Evolutionary conservation across 2,113 vertebrate genomes (phyloP).

Genomic region (Anarhynchus alexandrinus): DNA sequence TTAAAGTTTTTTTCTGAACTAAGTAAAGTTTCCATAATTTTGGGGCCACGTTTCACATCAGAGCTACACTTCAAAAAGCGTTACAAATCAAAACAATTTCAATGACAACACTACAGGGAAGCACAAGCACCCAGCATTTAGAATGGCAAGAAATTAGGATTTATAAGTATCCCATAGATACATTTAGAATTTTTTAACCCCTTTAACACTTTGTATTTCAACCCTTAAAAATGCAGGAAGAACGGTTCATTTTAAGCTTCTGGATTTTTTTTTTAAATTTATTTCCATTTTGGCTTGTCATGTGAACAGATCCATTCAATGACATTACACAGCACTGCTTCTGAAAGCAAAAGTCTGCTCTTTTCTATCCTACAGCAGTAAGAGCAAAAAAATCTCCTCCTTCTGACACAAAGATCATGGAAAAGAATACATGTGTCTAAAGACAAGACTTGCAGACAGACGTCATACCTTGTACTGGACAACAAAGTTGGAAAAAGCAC

Average conservation of each 20-base stretch:
- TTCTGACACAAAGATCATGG: not conserved
- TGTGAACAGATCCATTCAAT: not conserved
- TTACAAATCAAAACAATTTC: conserved; percentile 36
- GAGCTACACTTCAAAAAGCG: not conserved
- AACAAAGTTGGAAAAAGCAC: not conserved
- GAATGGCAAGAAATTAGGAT: not conserved
- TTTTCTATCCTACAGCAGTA: not conserved
- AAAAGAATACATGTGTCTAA: not conserved
- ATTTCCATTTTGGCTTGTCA: not conserved
- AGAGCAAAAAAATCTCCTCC: not conserved
- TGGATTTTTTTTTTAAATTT: not conserved
- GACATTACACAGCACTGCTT: not conserved
- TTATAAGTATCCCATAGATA: not conserved
- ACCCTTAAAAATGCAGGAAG: not conserved
- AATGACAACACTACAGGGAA: not conserved
- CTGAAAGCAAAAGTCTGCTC: not conserved
- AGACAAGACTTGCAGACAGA: not conserved
- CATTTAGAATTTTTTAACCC: not conserved
- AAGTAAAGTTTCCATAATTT: conserved; percentile 20
- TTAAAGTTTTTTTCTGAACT: conserved; percentile 6
- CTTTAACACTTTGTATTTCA: not conserved
- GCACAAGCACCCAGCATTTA: not conserved
- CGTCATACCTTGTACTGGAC: not conserved
- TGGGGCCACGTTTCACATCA: not conserved
- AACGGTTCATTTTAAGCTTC: not conserved